Percentiles rank a stretch among this genome's conserved stretches.
Conservation (phyloP, 2,888 invertebrate species). For the Lottia scabra region DNA sequence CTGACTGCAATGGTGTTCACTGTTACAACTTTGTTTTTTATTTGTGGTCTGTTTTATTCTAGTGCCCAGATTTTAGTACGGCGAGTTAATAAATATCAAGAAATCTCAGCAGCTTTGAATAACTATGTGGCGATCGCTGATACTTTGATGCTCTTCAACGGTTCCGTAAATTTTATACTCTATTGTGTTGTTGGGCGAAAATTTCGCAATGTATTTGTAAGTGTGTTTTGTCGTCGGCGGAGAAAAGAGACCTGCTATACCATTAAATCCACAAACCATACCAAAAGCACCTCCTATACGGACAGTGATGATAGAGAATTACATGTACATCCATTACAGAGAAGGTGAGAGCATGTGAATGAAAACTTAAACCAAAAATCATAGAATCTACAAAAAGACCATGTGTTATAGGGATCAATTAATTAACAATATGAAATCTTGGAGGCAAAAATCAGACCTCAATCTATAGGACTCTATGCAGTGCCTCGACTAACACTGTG, state of each 20-base stretch:
- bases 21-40: conserved; percentile 33
- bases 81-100: conserved; percentile 22
- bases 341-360: too few relatives aligned
- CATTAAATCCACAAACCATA: too few relatives aligned
- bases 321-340: too few relatives aligned
- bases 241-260: not conserved
- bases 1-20: conserved; percentile 35
- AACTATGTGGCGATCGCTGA: conserved; percentile 26
- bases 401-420: too few relatives aligned
- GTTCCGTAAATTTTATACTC: conserved; percentile 27
- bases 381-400: too few relatives aligned
- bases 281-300: too few relatives aligned
- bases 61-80: conserved; percentile 26
- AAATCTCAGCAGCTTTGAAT: conserved; percentile 28
- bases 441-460: too few relatives aligned
- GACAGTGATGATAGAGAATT: too few relatives aligned
- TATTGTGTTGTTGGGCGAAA: conserved; percentile 35
- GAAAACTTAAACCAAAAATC: too few relatives aligned
- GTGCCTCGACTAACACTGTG: too few relatives aligned
- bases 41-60: conserved; percentile 34
- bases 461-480: too few relatives aligned
- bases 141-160: conserved; percentile 28
- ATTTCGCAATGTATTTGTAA: conserved; percentile 30
- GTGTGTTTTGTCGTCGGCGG: conserved; percentile 18
- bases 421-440: too few relatives aligned